Evolutionary conservation across 2,113 vertebrate species (phyloP).

Genomic region (Hippocampus zosterae): DNA sequence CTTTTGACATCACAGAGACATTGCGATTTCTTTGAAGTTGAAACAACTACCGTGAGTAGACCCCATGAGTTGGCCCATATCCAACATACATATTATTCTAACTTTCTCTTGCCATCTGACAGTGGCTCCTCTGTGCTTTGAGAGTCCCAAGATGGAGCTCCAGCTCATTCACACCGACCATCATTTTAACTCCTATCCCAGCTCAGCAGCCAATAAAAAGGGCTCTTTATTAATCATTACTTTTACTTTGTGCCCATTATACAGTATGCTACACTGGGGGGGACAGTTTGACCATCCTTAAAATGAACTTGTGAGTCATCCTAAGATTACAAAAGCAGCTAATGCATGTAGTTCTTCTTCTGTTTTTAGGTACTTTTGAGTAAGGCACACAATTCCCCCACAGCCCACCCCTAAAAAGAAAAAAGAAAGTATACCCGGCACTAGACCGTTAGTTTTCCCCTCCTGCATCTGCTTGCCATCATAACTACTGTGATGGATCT

Average conservation of each 20-base stretch:
- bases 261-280: background rate
- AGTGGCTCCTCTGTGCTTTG: conserved; percentile 47
- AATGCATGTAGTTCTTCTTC: no score
- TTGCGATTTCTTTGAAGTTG: conserved; percentile 41
- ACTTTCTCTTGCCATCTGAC: conserved; percentile 47
- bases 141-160: conserved; percentile 34
- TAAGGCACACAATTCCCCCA: background rate
- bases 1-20: conserved; percentile 44
- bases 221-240: background rate
- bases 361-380: background rate
- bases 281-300: no score
- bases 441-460: no score
- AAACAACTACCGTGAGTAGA: conserved; percentile 39
- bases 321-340: no score
- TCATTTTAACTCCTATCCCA: background rate
- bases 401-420: no score
- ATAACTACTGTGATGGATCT: background rate
- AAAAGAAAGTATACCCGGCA: background rate
- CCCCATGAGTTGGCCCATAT: conserved; percentile 43
- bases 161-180: conserved; percentile 27
- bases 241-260: background rate
- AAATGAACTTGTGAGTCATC: no score
- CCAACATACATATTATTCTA: conserved; percentile 63
- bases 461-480: background rate
- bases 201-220: background rate